Evolutionary conservation across 2,113 vertebrate species (phyloP).

Genomic region (Agapornis roseicollis): DNA sequence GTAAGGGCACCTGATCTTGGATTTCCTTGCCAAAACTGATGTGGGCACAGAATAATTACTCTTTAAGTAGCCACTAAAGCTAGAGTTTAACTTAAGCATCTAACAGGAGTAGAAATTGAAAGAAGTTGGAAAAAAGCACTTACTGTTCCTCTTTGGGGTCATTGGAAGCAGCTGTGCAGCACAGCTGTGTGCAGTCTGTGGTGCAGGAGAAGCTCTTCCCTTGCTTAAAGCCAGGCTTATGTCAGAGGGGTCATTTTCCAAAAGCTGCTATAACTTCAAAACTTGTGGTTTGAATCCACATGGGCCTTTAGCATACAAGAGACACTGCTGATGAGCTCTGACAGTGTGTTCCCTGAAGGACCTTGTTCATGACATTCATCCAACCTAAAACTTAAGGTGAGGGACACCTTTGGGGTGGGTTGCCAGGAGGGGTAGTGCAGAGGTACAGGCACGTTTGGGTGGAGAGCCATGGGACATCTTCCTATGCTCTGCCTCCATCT

Average conservation of each 20-base stretch:
- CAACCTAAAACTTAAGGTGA: background rate
- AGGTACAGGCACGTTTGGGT: rapidly evolving
- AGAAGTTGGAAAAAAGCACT: background rate
- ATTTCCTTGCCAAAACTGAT: background rate
- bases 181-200: rapidly evolving
- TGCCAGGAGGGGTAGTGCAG: background rate
- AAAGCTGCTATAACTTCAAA: background rate
- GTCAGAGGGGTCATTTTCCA: background rate
- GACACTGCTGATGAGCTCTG: background rate
- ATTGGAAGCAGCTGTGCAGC: background rate
- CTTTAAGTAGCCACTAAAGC: background rate
- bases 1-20: background rate
- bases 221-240: background rate
- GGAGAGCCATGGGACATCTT: background rate
- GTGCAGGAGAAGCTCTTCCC: background rate
- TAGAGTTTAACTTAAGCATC: background rate
- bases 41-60: background rate
- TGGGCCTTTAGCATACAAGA: background rate
- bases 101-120: background rate
- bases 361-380: background rate
- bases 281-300: background rate
- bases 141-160: background rate
- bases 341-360: background rate
- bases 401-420: background rate
- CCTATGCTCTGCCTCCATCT: background rate